These are phyloP conservation scores for human (Homo sapiens) DNA, from an alignment of 2,113 vertebrate species.

Conservation along the genomic window DNA sequence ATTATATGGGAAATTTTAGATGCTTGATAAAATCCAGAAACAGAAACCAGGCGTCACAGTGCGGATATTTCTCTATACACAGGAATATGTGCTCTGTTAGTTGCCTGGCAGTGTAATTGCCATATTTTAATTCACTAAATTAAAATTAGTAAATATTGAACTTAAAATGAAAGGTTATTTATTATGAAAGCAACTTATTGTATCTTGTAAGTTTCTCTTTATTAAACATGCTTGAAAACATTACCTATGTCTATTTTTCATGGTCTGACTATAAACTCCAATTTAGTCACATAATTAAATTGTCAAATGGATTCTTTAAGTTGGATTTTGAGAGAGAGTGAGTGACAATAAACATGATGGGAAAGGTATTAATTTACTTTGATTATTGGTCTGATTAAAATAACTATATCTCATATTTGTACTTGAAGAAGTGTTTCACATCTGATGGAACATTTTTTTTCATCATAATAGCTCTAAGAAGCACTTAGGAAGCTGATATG, in stretches of 20 bases:
- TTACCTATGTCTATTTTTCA: slow-evolving; percentile 1
- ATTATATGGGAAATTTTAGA: slow-evolving; percentile 33
- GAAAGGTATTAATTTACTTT: slow-evolving; percentile 11
- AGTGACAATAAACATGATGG: not conserved
- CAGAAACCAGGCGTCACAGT: not conserved
- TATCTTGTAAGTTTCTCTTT: slow-evolving; percentile 12
- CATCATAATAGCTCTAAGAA: not conserved
- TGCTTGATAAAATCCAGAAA: slow-evolving; percentile 19
- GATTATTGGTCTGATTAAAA: slow-evolving; percentile 50
- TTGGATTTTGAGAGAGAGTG: not conserved
- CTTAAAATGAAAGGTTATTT: slow-evolving; percentile 16
- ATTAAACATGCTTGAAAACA: not conserved
- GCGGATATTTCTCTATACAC: not conserved
- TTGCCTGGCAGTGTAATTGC: not conserved
- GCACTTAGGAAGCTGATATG: slow-evolving; percentile 20
- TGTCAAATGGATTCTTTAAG: slow-evolving; percentile 23
- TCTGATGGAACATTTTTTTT: not conserved
- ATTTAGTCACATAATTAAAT: slow-evolving; percentile 42
- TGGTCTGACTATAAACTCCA: not conserved
- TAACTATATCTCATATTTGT: slow-evolving; percentile 56
- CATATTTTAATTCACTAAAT: not conserved
- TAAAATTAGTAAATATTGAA: not conserved
- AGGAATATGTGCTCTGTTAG: not conserved
- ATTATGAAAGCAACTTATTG: not conserved
- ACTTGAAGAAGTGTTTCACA: slow-evolving; percentile 29